Evolutionary conservation across 1,140 invertebrate species (phyloP).

Genomic region (Manduca sexta): DNA sequence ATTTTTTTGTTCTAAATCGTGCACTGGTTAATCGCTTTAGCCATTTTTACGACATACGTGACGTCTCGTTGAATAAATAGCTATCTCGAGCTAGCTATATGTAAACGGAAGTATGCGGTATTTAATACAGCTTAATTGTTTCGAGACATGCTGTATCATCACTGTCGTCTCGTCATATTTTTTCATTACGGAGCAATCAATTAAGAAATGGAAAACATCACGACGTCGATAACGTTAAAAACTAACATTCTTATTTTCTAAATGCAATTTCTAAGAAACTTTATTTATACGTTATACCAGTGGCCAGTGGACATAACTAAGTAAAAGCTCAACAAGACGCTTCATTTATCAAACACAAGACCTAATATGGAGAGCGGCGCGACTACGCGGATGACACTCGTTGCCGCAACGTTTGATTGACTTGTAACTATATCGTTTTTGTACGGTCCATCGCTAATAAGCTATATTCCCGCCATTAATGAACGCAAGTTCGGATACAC

Average conservation of each 20-base stretch:
- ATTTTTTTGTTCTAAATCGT: conserved; percentile 5
- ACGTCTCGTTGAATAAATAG: conserved; percentile 2
- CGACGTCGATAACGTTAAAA: no score
- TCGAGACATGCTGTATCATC: no score
- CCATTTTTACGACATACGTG: conserved; percentile 1
- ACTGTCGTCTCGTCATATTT: no score
- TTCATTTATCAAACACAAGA: conserved; percentile 32
- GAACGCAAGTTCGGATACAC: not conserved
- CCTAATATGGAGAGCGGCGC: conserved; percentile 38
- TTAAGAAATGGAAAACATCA: no score
- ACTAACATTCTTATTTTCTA: no score
- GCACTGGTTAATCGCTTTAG: conserved; percentile 1
- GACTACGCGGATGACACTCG: conserved; percentile 30
- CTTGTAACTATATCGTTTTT: conserved; percentile 39
- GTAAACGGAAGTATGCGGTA: no score
- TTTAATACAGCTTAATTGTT: no score
- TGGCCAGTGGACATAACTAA: conserved; percentile 13
- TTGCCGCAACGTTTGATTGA: conserved; percentile 36
- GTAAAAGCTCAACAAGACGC: conserved; percentile 13
- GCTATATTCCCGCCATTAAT: conserved; percentile 31
- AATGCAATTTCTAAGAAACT: conserved; percentile 4
- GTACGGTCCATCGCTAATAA: conserved; percentile 27
- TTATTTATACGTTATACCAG: conserved; percentile 20
- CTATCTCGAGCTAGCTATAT: not conserved
- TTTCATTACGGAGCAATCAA: no score